These are phyloP conservation scores for Parazoanthus atlanticus DNA, from an alignment of 92 coral and sea anemone species.

Conservation along the genomic window DNA sequence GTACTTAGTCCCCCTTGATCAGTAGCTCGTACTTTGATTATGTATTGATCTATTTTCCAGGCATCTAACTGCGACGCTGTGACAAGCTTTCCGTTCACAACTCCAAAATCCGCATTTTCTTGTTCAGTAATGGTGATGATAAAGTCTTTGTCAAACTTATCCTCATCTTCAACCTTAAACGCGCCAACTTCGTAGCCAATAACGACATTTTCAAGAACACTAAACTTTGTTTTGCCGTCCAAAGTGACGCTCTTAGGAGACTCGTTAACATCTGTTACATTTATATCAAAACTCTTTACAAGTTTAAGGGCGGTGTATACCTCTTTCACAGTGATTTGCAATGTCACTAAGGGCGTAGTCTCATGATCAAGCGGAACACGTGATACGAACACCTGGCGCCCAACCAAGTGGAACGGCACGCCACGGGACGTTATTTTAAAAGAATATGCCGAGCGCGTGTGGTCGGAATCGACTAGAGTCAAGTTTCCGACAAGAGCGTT, in stretches of 20 bases:
- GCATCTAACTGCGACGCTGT: constrained; percentile 70
- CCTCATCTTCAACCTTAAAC: constrained; percentile 68
- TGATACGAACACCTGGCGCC: constrained; percentile 63
- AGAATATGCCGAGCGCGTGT: constrained; percentile 57
- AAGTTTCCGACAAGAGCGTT: constrained; percentile 52
- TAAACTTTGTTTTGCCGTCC: constrained; percentile 59
- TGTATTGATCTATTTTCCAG: constrained; percentile 67
- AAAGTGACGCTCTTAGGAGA: constrained; percentile 65
- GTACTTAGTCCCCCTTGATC: constrained; percentile 74
- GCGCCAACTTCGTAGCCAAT: constrained; percentile 53
- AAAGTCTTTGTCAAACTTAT: constrained; percentile 53
- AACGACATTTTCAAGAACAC: constrained; percentile 44
- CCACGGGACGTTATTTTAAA: constrained; percentile 71
- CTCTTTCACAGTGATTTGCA: constrained; percentile 66
- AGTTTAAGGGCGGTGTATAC: constrained; percentile 55
- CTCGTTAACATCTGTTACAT: constrained; percentile 66
- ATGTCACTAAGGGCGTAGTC: constrained; percentile 68
- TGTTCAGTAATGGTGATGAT: constrained; percentile 48
- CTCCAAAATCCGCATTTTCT: constrained; percentile 50
- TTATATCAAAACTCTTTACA: constrained; percentile 59
- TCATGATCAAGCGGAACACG: constrained; percentile 74
- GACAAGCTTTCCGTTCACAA: constrained; percentile 47
- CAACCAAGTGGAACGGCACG: constrained; percentile 67
- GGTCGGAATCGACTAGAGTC: constrained; percentile 65
- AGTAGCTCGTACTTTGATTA: constrained; percentile 59